phyloP scores from a whole-genome alignment of 2,888 invertebrate species.

The Agonopterix subpropinquella region DNA sequence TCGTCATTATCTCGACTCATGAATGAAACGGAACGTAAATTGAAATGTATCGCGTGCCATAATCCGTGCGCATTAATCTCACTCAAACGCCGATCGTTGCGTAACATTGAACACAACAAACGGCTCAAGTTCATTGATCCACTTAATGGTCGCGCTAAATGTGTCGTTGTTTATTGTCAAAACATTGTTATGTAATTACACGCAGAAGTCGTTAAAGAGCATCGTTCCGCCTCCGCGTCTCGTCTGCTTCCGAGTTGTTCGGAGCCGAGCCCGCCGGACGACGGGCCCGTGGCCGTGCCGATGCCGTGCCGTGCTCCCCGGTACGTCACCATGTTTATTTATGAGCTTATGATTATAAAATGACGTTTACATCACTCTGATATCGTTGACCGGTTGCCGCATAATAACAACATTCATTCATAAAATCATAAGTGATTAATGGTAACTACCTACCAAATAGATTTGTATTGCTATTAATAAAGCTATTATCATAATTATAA shows the following conservation, averaged over 20 bases:
- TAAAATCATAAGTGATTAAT: slow-evolving; percentile 64
- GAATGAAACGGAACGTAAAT: slow-evolving; percentile 74
- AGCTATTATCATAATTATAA: slow-evolving; percentile 71
- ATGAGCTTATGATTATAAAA: slow-evolving; percentile 73
- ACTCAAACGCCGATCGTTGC: slow-evolving; percentile 71
- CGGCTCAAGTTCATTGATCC: slow-evolving; percentile 75
- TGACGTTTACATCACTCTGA: slow-evolving; percentile 68
- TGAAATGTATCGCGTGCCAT: slow-evolving; percentile 70
- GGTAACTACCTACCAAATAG: slow-evolving; percentile 67
- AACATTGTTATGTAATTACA: slow-evolving; percentile 69
- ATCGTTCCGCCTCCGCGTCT: neutral
- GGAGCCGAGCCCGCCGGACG: slow-evolving; percentile 27
- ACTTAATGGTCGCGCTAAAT: slow-evolving; percentile 71
- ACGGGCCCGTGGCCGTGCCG: slow-evolving; percentile 33
- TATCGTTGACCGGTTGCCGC: slow-evolving; percentile 66
- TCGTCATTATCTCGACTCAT: slow-evolving; percentile 67
- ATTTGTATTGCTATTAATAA: slow-evolving; percentile 65
- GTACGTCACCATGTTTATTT: slow-evolving; percentile 69
- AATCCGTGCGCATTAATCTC: slow-evolving; percentile 74
- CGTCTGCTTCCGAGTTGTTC: slow-evolving; percentile 18
- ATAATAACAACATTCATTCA: slow-evolving; percentile 68
- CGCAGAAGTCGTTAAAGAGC: slow-evolving; percentile 19
- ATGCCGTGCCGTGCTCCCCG: slow-evolving; percentile 51
- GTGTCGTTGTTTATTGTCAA: slow-evolving; percentile 72
- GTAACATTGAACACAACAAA: slow-evolving; percentile 57